Base-by-base conservation (phyloP, 2,113 vertebrate species). In the Poecile atricapillus region DNA sequence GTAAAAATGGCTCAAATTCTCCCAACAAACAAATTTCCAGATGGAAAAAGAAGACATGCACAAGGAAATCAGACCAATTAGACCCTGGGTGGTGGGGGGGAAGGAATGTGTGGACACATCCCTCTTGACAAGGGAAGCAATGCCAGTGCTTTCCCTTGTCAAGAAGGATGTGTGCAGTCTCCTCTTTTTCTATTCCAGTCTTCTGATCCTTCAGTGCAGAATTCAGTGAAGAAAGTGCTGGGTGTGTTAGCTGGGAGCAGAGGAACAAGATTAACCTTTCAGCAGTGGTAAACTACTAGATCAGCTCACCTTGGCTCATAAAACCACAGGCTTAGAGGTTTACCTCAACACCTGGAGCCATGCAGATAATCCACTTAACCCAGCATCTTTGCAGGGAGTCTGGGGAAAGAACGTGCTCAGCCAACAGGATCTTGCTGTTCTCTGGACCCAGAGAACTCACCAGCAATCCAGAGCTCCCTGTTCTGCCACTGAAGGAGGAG, bases 11-110 rank as follows among this genome's bases (percentile, higher is more conserved):
- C 47, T 74, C 43, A 25, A 90, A 81, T 89, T 92, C 60, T 35
- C 86, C 52, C 76, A 74, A 50, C n/a, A 92, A 88, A 83, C 31
- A 93, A n/a, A 93, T 31, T 90, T 90, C 80, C 89, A 89, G 68
- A 93, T 71, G 79, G 90, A 87, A 90, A 94, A 92, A 90, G n/a
- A 83, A 22, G 35, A 55, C 3, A 35, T 13, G 43, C 23, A 35
- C 16, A 59, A 39, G 39, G 28, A 91, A 73, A 63, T 50, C 52
- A 73, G 64, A 73, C 12, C 16, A 59, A 39, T 18, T 37, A 67
- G 55, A 77, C 25, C 49, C 31, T 43, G 15, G 14, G 11, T n/a
- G 41, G 41, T 37, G 41, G 41, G 41, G 41, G 41, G 15, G 41
- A 15, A 43, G 43, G 43, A 43, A 14, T 43, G 43, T 43, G 43